Base-by-base conservation (phyloP, 2,888 invertebrate genomes). In the Desoria tigrina region DNA sequence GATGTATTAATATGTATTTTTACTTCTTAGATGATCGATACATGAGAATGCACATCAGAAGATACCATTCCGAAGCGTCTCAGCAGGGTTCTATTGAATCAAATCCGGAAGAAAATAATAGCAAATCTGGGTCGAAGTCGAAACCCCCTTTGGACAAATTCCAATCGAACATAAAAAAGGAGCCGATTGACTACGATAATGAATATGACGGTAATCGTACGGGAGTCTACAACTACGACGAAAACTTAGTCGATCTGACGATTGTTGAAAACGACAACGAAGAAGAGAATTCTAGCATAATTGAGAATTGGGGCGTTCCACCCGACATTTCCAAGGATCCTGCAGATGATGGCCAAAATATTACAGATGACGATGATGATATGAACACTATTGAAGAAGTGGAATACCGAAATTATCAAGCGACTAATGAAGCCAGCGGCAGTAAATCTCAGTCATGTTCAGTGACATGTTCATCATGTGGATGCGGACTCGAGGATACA, bases 1-100 rank as follows among this genome's bases (percentile, higher is more conserved):
- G 16, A 39, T 39, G 16, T 11, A 39, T 11, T 39, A 39, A 39
- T 11, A 39, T 39, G 9, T 11, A 39, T 39, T 16, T 11, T 39
- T 39, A 39, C 16, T 39, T 11, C 16, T 39, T n/a, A 32, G 32
- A 45, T 45, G 45, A 45, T 16, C 21, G 45, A 11, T 69, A 69
- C 32, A 42, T 69, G 58, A 63, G 64, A 23, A 69, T 66, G 54
- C 69, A 69, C 21, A 42, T 57, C n/a, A 57, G 26, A 23, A 18
- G 39, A 18, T 57, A 57, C n/a, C 57, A 57, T 42, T 23, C 39
- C 28, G 27, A 32, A 11, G 28, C 6, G 45, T 18, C 21, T 45
- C 45, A 45, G 16, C 21, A 21, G n/a, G 21, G 45, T 16, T 45
- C 45, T 4, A 45, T n/a, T 9, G 45, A 45, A 21, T 45, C 45